Evolutionary conservation across 2,113 vertebrate genomes (phyloP), one percentile per base, ranked within the genome.

Genomic region (Puffinus mauretanicus): DNA sequence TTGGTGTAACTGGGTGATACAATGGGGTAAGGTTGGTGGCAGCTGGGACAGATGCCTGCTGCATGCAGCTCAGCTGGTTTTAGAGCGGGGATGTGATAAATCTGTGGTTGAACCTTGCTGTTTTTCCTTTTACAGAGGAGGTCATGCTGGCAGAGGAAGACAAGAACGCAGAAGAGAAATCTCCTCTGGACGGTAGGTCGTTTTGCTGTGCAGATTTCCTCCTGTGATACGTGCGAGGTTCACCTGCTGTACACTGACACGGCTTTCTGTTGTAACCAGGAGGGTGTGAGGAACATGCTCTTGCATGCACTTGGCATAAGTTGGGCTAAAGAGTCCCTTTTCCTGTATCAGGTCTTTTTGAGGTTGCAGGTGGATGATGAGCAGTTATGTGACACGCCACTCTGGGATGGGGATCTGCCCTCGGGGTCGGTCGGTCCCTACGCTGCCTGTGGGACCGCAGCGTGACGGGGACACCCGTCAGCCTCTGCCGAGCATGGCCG

Each of bases 101-200:
- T 26, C 27, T 1, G 17, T 66, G 30, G 20, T 9, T 84, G 15
- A 76, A 46, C 71, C 17, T 64, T 60, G 47, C 30, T 55, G 25
- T 16, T 90, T 77, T 96, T 88, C 82, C 54, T 62, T 86, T 95
- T 98, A 24, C 98, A 99, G 99, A 99, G 98, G 99, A 99, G 95
- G 99, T 99, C 67, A 99, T 99, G 99, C 97, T 99, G 97, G 99
- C 99, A 4, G 99, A 99, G 87, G 99, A 99, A 91, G 99, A 99
- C 97, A 99, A 99, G 97, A 98, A 99, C 0, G 99, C 99, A 0
- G 99, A 99, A 88, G 99, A 99, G 94, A 99, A 99, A 81, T 99
- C 99, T 76, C 99, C 99, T 42, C 93, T 99, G 98, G 99, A 99
- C 89, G 99, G 99, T 97, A 98, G 98, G 82, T 99, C 77, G 0